Evolutionary conservation across 2,113 vertebrate species (phyloP), one percentile per base, ranked within the genome.

Genomic region (Erythrocercus mccallii): DNA sequence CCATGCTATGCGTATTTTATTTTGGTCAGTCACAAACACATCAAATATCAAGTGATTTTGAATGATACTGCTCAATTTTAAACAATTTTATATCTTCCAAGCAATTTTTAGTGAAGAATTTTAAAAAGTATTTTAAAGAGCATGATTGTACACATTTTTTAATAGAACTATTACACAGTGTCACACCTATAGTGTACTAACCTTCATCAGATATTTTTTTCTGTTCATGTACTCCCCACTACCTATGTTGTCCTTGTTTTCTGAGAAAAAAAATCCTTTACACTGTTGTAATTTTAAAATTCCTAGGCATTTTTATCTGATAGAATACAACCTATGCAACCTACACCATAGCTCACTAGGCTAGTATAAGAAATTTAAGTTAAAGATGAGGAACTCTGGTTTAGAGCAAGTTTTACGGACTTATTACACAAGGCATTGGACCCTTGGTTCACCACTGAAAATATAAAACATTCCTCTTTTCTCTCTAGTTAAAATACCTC

Each of bases 21-120:
- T 91, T 90, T 95, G 33, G 57, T 77, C 53, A 81, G 76, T 60
- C 15, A 50, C 70, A 89, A 51, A 76, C 8, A 16, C 6, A 66
- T 19, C 35, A 95, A 92, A 92, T 31, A 90, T 81, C 47, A 87
- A 53, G 37, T 51, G 24, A 93, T 83, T 97, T 94, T 94, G 30
- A 87, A 40, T 76, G 6, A 81, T 81, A 15, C 4, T 91, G 53
- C 50, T 88, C 48, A 10, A 86, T 94, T 96, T 94, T 21, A 86
- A 56, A 94, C 53, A 42, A 92, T 70, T 87, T 94, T 65, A 78
- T 84, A 3, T 7, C 17, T 71, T 68, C 64, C n/a, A 82, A 78
- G 23, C 37, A 86, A 90, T 87, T 86, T 93, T 93, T 82, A 37
- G 31, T 35, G 10, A 78, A 87, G 81, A n/a, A 10, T n/a, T 58